Conservation (phyloP, 1,140 invertebrate species). For the Calosoma granatense region DNA sequence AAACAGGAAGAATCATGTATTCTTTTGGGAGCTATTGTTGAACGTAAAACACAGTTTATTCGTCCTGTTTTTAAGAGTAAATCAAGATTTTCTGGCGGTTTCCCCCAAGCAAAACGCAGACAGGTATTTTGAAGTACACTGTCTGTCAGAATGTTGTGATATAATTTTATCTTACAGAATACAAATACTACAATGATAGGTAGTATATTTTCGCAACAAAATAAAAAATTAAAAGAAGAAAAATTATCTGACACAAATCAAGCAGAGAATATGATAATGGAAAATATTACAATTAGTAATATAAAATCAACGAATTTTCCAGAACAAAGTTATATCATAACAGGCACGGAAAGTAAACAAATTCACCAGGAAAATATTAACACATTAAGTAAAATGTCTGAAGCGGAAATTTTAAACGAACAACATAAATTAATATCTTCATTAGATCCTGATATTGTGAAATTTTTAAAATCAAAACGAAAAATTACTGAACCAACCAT, state of each 20-base stretch:
- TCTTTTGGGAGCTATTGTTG: conserved; percentile 49
- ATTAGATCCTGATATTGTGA: conserved; percentile 54
- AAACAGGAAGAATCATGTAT: conserved; percentile 23
- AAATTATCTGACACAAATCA: conserved; percentile 8
- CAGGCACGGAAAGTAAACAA: conserved; percentile 40
- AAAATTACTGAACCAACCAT: conserved; percentile 25
- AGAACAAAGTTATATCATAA: conserved; percentile 42
- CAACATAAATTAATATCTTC: conserved; percentile 51
- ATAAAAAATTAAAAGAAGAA: conserved; percentile 23
- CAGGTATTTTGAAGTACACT: conserved; percentile 24
- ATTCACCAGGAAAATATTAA: conserved; percentile 69
- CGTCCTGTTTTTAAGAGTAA: conserved; percentile 13
- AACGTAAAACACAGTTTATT: conserved; percentile 32
- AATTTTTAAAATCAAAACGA: conserved; percentile 50
- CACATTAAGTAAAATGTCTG: conserved; percentile 54
- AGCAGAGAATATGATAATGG: conserved; percentile 11
- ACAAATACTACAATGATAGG: conserved; percentile 20
- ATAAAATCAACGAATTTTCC: conserved; percentile 18
- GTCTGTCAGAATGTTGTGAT: conserved; percentile 12
- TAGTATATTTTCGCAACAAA: conserved; percentile 35
- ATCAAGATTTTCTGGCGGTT: conserved; percentile 33
- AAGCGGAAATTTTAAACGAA: conserved; percentile 66
- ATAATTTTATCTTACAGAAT: conserved; percentile 27
- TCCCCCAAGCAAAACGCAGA: conserved; percentile 30
- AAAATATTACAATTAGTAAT: conserved; percentile 12